phyloP scores from a whole-genome alignment of 2,888 invertebrate species.

The Geophilus truncorum region DNA sequence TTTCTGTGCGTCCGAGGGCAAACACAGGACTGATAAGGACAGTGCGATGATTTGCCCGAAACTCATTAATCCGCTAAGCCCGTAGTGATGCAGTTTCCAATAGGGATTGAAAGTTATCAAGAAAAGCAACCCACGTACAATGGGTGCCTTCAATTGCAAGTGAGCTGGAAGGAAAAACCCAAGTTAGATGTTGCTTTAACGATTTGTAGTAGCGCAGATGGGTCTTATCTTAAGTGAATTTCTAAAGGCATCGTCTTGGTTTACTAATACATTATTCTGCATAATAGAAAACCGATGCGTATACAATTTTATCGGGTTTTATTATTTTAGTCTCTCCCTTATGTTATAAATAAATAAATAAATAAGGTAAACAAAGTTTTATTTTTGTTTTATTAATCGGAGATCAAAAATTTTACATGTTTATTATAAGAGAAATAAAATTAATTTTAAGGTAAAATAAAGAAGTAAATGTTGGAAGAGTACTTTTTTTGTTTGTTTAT shows the following conservation, averaged over 20 bases:
- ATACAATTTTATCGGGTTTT: not conserved
- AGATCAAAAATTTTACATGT: not conserved
- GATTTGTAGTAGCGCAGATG: not conserved
- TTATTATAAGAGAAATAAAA: not conserved
- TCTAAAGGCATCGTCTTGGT: constrained; percentile 5
- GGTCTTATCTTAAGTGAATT: constrained; percentile 7
- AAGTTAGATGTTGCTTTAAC: constrained; percentile 7
- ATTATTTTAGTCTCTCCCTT: not conserved
- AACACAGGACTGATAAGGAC: not conserved
- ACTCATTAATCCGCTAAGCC: constrained; percentile 16
- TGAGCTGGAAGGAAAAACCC: not conserved
- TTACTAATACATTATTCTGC: constrained; percentile 7
- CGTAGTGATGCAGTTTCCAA: not conserved
- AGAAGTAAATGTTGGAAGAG: not conserved
- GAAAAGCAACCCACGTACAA: not conserved
- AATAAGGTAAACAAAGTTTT: not conserved
- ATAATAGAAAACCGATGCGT: not conserved
- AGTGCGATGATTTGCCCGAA: not conserved
- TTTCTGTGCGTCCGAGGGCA: constrained; percentile 1
- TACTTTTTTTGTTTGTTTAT: not conserved
- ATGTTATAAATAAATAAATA: not conserved
- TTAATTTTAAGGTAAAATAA: not conserved
- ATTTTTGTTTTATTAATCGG: no score
- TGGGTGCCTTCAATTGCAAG: not conserved
- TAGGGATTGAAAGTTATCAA: constrained; percentile 12